Base-by-base conservation (phyloP, 2,113 vertebrate species). In the Tauraco erythrolophus region DNA sequence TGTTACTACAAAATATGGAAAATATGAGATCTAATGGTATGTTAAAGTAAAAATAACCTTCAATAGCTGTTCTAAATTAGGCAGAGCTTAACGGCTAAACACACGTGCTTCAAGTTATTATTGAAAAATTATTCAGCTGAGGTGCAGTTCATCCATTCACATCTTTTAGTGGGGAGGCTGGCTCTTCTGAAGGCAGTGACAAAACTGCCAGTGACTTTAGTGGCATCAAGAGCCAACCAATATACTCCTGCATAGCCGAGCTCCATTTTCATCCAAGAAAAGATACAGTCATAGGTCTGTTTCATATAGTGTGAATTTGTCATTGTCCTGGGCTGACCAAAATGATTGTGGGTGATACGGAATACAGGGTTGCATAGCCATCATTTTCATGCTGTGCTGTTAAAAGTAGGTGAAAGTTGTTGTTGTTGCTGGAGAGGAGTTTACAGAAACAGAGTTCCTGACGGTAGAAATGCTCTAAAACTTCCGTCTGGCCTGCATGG, bases 1-100 rank as follows among this genome's bases (percentile, higher is more conserved):
- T 91, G 43, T 71, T 94, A 75, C 76, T 84, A 51, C 65, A 91
- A 78, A 91, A 87, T 84, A 89, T 10, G 19, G 76, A 87, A 89
- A 83, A 75, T 58, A 19, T 57, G 56, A 66, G 6, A 68, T 60
- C 60, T 84, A 62, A 72, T 2, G 2, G 65, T 56, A 33, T 64
- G 39, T 60, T 94, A 65, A 75, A 92, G 54, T 61, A 78, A 88
- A 96, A 96, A 84, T 84, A 88, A 53, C 77, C 27, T 71, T 79
- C 77, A 45, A 1, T 76, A 68, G 72, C 56, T 81, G 51, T 75
- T 95, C 69, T 94, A 87, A 91, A 72, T 82, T 19, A 94, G 46
- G 57, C 80, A 91, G 69, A 76, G 53, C 65, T 95, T 84, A 89
- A 48, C 5, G 0, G 64, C 89, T 87, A 64, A 87, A 78, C 27